Percentiles rank a stretch among this genome's conserved stretches.
phyloP scores from a whole-genome alignment of 2,888 invertebrate species.

The Ypsolopha scabrella region DNA sequence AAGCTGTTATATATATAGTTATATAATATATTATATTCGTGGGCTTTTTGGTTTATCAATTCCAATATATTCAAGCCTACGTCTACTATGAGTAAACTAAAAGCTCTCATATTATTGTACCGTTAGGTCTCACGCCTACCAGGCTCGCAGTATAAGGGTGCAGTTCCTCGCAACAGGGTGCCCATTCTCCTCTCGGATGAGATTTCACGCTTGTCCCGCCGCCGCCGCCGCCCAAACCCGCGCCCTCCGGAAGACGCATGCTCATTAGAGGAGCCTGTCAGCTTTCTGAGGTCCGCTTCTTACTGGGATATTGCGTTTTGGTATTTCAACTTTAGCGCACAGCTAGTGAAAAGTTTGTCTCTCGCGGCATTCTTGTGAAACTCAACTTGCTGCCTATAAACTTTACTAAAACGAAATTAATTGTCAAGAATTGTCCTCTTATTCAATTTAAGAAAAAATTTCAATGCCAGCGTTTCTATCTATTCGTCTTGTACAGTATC shows the following conservation, averaged over 20 bases:
- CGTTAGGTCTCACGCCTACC: too few species aligned
- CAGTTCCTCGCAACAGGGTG: background rate
- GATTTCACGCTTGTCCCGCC: constrained; percentile 23
- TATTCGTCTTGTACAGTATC: too few species aligned
- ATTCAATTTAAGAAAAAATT: background rate
- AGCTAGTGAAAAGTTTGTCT: too few species aligned
- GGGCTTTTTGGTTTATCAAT: too few species aligned
- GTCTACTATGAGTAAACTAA: too few species aligned
- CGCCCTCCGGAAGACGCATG: constrained; percentile 24
- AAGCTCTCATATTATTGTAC: too few species aligned
- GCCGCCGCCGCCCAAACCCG: constrained; percentile 17
- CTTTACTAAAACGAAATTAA: too few species aligned
- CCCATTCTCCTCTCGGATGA: constrained; percentile 15
- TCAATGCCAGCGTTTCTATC: background rate
- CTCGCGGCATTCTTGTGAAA: too few species aligned
- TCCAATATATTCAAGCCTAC: too few species aligned
- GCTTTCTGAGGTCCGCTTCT: constrained; percentile 23
- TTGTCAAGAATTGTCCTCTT: background rate
- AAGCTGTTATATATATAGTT: too few species aligned
- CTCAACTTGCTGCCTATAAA: too few species aligned
- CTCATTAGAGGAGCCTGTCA: constrained; percentile 51
- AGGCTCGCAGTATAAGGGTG: background rate
- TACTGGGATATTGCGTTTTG: constrained; percentile 10
- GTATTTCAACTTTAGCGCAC: constrained; percentile 9
- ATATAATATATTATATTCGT: too few species aligned